Evolutionary conservation across 2,888 invertebrate genomes (phyloP).

Genomic region (Drosophila fulvimacula): DNA sequence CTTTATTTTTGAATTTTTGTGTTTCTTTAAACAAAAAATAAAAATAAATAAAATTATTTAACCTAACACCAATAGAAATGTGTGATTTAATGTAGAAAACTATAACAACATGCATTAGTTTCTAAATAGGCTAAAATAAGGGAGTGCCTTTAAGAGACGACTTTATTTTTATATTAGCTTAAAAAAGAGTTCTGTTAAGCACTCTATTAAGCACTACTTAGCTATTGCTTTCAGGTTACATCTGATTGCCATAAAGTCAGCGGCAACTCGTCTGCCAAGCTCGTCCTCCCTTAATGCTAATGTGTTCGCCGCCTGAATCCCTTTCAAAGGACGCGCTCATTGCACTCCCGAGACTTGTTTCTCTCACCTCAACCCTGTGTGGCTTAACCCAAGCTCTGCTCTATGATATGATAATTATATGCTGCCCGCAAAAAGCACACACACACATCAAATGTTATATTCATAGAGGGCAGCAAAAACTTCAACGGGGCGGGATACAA

Average conservation of each 20-base stretch:
- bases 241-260: constrained; percentile 25
- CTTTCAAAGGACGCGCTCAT: constrained; percentile 63
- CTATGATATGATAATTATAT: constrained; percentile 75
- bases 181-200: not conserved
- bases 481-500: constrained; percentile 37
- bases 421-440: constrained; percentile 63
- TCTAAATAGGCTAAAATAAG: too few species aligned
- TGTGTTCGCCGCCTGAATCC: constrained; percentile 58
- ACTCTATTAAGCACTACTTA: not conserved
- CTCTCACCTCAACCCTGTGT: constrained; percentile 3
- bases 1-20: too few species aligned
- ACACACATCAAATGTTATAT: constrained; percentile 66
- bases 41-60: too few species aligned
- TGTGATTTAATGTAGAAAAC: too few species aligned
- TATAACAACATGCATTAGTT: too few species aligned
- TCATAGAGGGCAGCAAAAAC: constrained; percentile 66
- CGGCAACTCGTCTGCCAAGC: constrained; percentile 1
- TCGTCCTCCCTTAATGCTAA: constrained; percentile 42
- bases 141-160: too few species aligned
- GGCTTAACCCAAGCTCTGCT: constrained; percentile 14
- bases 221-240: constrained; percentile 20
- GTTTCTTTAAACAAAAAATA: too few species aligned
- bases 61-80: too few species aligned
- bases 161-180: not conserved
- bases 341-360: constrained; percentile 60